These are phyloP conservation scores for Mesorhabditis spiculigera DNA, from an alignment of 2,888 invertebrate genomes.

Conservation along the genomic window DNA sequence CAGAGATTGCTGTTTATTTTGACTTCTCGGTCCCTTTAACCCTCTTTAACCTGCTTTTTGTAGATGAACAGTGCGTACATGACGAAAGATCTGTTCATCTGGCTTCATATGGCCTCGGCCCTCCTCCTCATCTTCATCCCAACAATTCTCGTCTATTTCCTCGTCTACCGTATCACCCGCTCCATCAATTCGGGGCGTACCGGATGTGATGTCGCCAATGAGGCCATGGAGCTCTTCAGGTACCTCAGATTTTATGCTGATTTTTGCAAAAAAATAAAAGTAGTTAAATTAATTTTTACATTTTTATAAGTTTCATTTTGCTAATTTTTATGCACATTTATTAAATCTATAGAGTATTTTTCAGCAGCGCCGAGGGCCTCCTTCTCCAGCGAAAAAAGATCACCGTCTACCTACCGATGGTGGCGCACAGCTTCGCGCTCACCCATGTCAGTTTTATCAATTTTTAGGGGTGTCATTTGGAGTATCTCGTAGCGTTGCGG, in stretches of 20 bases:
- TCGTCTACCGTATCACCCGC: background rate
- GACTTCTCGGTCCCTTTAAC: too few species aligned
- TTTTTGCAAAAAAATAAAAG: too few species aligned
- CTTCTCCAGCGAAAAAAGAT: background rate
- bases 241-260: background rate
- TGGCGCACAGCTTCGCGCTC: background rate
- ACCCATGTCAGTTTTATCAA: background rate
- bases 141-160: background rate
- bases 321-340: too few species aligned
- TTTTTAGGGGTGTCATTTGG: too few species aligned
- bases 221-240: constrained; percentile 6
- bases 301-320: too few species aligned
- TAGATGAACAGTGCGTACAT: background rate
- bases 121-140: constrained; percentile 6
- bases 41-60: too few species aligned
- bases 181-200: background rate
- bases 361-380: background rate
- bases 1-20: too few species aligned
- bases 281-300: too few species aligned
- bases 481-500: too few species aligned
- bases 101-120: background rate
- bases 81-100: constrained; percentile 1
- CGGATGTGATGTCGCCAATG: background rate
- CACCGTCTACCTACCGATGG: constrained; percentile 2
- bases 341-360: background rate